These are phyloP conservation scores for Baryphthengus martii DNA, from an alignment of 2,113 vertebrate species.

Conservation along the genomic window DNA sequence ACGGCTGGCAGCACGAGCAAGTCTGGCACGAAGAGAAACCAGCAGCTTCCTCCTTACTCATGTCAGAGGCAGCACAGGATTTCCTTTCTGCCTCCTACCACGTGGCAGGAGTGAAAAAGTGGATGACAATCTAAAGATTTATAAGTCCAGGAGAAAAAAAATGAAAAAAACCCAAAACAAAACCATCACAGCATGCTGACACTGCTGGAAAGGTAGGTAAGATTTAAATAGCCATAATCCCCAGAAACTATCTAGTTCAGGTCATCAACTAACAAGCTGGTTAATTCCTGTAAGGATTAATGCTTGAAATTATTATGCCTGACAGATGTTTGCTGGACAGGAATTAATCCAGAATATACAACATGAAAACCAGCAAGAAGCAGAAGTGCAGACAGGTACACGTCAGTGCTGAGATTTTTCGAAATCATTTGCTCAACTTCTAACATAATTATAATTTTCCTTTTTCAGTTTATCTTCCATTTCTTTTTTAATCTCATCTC, in stretches of 20 bases:
- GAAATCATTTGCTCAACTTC: background rate
- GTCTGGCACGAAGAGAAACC: background rate
- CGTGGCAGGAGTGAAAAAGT: background rate
- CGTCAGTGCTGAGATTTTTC: background rate
- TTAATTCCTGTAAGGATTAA: constrained; percentile 59
- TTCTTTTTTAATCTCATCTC: background rate
- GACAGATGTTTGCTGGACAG: constrained; percentile 28
- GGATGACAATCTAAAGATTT: background rate
- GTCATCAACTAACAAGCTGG: constrained; percentile 42
- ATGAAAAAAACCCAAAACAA: background rate
- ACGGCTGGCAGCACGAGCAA: background rate
- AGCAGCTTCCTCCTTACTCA: constrained; percentile 20
- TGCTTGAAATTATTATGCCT: constrained; percentile 29
- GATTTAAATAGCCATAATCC: constrained; percentile 60
- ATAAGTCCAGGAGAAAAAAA: background rate
- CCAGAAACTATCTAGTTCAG: constrained; percentile 43
- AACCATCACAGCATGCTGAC: background rate
- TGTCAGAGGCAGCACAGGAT: constrained; percentile 20
- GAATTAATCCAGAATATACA: background rate
- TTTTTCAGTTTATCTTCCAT: background rate
- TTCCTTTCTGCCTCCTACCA: constrained; percentile 30
- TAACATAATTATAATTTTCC: background rate
- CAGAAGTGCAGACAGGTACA: background rate
- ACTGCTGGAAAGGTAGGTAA: background rate
- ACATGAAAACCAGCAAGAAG: background rate